Evolutionary conservation across 2,113 vertebrate genomes (phyloP).

Genomic region (Eonycteris spelaea): DNA sequence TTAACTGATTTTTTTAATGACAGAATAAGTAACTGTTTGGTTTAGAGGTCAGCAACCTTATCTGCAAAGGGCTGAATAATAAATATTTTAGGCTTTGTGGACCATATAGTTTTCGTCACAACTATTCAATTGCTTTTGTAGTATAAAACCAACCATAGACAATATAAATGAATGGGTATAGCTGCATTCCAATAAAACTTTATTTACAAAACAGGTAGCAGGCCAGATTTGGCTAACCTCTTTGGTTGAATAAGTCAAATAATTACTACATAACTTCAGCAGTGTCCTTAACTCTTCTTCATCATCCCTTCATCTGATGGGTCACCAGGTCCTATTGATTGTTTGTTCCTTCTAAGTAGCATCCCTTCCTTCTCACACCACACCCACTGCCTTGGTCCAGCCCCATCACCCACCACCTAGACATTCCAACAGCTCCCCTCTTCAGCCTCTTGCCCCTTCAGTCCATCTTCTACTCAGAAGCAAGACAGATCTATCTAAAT

Average conservation of each 20-base stretch:
- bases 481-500: neutral
- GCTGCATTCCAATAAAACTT: neutral
- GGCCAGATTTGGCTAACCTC: neutral
- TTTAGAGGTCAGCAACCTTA: neutral
- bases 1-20: neutral
- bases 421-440: neutral
- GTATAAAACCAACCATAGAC: neutral
- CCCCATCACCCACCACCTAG: neutral
- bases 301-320: neutral
- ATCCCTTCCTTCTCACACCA: neutral
- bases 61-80: neutral
- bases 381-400: neutral
- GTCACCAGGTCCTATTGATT: neutral
- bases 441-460: neutral
- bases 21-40: neutral
- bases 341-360: neutral
- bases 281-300: neutral
- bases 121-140: neutral
- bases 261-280: neutral
- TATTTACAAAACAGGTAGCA: neutral
- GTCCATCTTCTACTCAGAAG: neutral
- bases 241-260: neutral
- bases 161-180: neutral
- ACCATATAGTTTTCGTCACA: neutral
- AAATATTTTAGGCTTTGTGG: neutral